Evolutionary conservation across 2,888 invertebrate species (phyloP).

Genomic region (Trissoscelio sp.): DNA sequence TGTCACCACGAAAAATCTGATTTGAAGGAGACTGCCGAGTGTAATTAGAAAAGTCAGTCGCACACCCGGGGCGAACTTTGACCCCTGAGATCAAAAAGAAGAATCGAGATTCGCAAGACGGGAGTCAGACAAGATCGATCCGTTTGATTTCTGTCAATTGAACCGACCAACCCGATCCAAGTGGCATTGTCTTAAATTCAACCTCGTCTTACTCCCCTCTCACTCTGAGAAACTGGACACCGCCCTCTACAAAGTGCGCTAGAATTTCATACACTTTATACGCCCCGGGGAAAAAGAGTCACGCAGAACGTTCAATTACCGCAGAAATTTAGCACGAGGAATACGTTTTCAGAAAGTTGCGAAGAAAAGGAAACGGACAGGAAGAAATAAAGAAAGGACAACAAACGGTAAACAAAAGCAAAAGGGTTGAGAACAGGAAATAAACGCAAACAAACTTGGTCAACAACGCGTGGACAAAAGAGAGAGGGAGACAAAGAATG

Average conservation of each 20-base stretch:
- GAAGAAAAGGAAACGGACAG: conserved; percentile 7
- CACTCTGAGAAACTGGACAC: conserved; percentile 36
- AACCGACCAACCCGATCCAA: conserved; percentile 1
- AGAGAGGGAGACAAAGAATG: not conserved
- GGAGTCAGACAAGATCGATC: not conserved
- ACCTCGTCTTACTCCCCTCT: not conserved
- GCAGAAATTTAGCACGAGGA: conserved; percentile 37
- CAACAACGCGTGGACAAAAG: not conserved
- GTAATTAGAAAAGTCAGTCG: conserved; percentile 42
- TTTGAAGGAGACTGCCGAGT: conserved; percentile 4
- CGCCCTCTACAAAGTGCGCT: conserved; percentile 34
- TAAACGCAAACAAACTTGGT: not conserved
- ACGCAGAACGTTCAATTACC: conserved; percentile 51
- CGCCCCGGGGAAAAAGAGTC: conserved; percentile 12
- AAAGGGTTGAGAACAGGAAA: not conserved
- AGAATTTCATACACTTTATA: conserved; percentile 38
- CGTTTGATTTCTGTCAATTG: conserved; percentile 23
- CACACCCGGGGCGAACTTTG: conserved; percentile 29
- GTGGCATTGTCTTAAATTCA: conserved; percentile 25
- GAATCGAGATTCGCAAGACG: not conserved
- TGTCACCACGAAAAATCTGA: conserved; percentile 33
- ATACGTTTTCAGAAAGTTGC: conserved; percentile 25
- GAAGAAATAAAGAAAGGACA: conserved; percentile 14
- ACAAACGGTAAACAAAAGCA: conserved; percentile 5
- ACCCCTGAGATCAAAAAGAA: not conserved